phyloP scores from a whole-genome alignment of 2,113 vertebrate species.

The Pardalotus punctatus region DNA sequence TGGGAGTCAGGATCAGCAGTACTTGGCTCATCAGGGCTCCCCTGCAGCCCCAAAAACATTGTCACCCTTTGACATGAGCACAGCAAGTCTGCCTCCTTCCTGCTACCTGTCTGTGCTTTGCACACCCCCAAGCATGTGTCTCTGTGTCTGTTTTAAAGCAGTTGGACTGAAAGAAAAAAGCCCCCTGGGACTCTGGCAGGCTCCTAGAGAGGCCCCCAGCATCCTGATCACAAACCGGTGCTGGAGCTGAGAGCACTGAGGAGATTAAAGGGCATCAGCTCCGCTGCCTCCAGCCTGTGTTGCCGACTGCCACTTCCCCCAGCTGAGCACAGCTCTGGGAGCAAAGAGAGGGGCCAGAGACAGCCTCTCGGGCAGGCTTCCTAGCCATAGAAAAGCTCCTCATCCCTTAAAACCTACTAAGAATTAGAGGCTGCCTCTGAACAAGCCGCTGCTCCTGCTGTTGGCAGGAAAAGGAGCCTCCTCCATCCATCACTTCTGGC shows the following conservation, averaged over 20 bases:
- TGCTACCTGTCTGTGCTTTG: neutral
- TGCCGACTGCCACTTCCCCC: neutral
- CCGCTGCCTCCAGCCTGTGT: accelerated
- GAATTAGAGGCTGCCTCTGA: neutral
- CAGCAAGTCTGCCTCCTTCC: neutral
- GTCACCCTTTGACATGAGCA: neutral
- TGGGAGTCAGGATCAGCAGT: neutral
- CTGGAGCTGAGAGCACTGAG: neutral
- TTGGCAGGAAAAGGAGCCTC: neutral
- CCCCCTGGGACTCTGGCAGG: neutral
- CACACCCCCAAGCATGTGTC: accelerated
- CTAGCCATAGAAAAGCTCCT: neutral
- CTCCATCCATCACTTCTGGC: neutral
- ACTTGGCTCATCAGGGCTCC: neutral
- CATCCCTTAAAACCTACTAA: neutral
- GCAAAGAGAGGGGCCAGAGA: neutral
- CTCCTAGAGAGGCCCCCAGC: neutral
- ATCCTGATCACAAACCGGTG: neutral
- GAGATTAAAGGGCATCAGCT: neutral
- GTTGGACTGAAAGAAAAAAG: accelerated
- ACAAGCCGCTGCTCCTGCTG: accelerated
- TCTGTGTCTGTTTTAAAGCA: neutral
- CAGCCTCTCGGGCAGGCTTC: neutral
- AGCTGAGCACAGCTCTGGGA: neutral
- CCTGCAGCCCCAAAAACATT: neutral